Conservation (phyloP, 2,888 invertebrate genomes). For the Eutolmus rufibarbis region DNA sequence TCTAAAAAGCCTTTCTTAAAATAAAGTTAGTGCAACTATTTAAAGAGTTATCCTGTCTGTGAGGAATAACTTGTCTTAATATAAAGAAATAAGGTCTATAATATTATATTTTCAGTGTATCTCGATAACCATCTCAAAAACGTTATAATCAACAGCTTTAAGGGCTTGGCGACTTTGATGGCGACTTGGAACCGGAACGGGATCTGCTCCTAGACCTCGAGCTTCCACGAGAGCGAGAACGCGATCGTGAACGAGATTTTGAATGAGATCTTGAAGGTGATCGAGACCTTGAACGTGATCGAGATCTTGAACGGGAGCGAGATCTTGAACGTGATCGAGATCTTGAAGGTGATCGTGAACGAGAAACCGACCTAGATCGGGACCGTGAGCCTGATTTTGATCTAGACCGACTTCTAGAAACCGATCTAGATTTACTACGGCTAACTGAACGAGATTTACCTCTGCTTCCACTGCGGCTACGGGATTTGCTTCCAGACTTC, state of each 20-base stretch:
- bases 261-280: constrained; percentile 52
- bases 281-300: constrained; percentile 56
- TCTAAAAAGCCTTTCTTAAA: neutral
- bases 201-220: neutral
- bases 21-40: neutral
- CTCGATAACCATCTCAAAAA: neutral
- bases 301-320: constrained; percentile 33
- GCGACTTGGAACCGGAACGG: constrained; percentile 12
- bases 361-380: constrained; percentile 54
- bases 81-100: neutral
- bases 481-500: constrained; percentile 57
- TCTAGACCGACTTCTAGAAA: constrained; percentile 51
- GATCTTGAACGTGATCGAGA: constrained; percentile 56
- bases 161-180: constrained; percentile 39
- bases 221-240: neutral
- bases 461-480: constrained; percentile 58
- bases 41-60: neutral
- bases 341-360: constrained; percentile 51
- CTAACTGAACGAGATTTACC: constrained; percentile 53
- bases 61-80: neutral
- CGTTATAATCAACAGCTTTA: neutral
- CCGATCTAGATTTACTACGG: constrained; percentile 47
- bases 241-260: constrained; percentile 35
- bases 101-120: neutral
- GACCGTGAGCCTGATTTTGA: constrained; percentile 53